phyloP scores from a whole-genome alignment of 2,797 vertebrate genomes.

The Dryobates pubescens region DNA sequence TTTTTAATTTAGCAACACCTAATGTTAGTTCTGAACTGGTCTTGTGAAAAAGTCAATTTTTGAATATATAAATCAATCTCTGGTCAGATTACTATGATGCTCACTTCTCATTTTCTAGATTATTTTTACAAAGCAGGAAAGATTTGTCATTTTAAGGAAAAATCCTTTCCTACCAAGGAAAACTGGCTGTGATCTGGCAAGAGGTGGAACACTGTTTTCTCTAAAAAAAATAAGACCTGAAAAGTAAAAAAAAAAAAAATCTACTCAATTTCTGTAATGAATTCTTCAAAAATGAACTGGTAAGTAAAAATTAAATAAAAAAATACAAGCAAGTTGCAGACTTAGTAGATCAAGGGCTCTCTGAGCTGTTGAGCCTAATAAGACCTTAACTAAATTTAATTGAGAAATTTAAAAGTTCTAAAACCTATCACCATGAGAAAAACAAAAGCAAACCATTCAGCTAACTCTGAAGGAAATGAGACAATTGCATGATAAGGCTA shows the following conservation, averaged over 20 bases:
- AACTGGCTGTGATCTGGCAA: neutral
- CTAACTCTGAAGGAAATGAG: neutral
- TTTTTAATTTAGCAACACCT: neutral
- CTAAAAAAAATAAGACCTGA: neutral
- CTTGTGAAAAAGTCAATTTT: neutral
- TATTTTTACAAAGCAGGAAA: neutral
- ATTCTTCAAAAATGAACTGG: neutral
- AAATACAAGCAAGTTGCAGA: neutral
- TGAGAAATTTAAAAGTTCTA: neutral
- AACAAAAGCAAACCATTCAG: too few relatives aligned
- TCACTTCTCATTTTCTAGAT: neutral
- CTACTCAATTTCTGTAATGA: neutral
- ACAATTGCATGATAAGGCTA: neutral
- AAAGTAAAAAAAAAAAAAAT: neutral
- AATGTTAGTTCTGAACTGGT: neutral
- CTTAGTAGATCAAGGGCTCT: neutral
- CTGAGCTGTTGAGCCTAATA: neutral
- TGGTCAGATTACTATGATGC: neutral
- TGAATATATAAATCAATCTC: neutral
- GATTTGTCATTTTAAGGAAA: neutral
- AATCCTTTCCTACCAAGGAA: neutral
- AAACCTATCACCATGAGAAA: neutral
- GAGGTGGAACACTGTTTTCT: neutral
- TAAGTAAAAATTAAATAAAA: neutral
- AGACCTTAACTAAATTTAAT: neutral